Base-by-base conservation (phyloP, 2,888 invertebrate genomes). In the Artemia sp. region DNA sequence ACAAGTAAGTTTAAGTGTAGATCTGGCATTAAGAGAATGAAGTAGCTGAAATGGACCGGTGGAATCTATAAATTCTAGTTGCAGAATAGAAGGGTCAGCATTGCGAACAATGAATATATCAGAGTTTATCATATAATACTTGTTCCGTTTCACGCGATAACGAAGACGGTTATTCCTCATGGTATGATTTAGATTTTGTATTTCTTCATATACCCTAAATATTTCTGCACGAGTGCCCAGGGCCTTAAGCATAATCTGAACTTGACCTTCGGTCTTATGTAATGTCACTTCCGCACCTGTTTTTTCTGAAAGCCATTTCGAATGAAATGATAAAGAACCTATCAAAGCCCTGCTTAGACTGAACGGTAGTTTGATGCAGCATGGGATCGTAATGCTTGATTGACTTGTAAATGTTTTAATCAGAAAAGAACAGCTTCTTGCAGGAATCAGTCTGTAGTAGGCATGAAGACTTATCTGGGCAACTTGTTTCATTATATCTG, bases 121-220 rank as follows among this genome's bases (percentile, higher is more conserved):
- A 1, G 68, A 68, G 51, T 51, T 51, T 12, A 19, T 68, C 68
- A 68, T 68, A 51, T 51, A 51, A 14, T 68, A 68, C 2, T 51
- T 38, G n/a, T 38, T 19, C 2, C 51, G 51, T 51, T 51, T 68
- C n/a, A 51, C 51, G 12, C 51, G 68, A 51, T 51, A 7, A 12
- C 68, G 51, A 51, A 68, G 19, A 19, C 14, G 12, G 19, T 38
- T 51, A n/a, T 38, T 19, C 68, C 52, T 24, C 12, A 19, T 52
- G 51, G 68, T 68, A 51, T 51, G 51, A n/a, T 51, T 51, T 12
- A 68, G 51, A 51, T 51, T 68, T 19, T 68, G 68, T 12, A 68
- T 19, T 68, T 68, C 68, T 64, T 68, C 68, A 51, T 68, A 51
- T 12, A 68, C 19, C 19, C 68, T 68, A 19, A 68, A 64, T 12